Evolutionary conservation across 2,113 vertebrate genomes (phyloP).

Genomic region (Microcebus griseorufus): DNA sequence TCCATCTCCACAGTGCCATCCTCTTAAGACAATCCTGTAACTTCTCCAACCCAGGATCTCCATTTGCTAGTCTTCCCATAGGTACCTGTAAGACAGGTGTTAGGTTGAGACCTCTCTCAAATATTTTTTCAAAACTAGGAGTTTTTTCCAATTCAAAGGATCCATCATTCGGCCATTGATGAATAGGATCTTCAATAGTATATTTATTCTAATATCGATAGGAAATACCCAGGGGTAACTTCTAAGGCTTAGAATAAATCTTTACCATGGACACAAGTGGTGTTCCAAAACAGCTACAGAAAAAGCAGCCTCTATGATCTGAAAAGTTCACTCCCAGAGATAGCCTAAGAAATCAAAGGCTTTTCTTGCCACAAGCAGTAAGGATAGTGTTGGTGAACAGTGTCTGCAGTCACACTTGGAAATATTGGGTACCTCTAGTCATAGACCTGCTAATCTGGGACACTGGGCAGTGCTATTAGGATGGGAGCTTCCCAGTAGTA

Average conservation of each 20-base stretch:
- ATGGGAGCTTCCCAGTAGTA: background rate
- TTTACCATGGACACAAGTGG: background rate
- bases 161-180: background rate
- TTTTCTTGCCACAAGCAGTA: background rate
- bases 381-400: background rate
- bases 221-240: background rate
- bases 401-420: background rate
- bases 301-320: background rate
- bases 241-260: background rate
- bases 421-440: background rate
- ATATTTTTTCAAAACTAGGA: background rate
- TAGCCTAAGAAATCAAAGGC: background rate
- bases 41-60: too few relatives aligned
- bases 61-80: background rate
- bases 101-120: background rate
- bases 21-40: too few relatives aligned
- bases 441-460: too few relatives aligned
- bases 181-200: background rate
- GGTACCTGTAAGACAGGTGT: background rate
- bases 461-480: background rate
- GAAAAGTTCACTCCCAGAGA: background rate
- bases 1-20: too few relatives aligned
- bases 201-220: background rate
- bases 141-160: background rate
- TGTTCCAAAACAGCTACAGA: background rate